A percentile compares a stretch with the other conserved stretches of the same genome.
These are phyloP conservation scores for Diarsia rubi DNA, from an alignment of 2,888 invertebrate species.

Conservation along the genomic window DNA sequence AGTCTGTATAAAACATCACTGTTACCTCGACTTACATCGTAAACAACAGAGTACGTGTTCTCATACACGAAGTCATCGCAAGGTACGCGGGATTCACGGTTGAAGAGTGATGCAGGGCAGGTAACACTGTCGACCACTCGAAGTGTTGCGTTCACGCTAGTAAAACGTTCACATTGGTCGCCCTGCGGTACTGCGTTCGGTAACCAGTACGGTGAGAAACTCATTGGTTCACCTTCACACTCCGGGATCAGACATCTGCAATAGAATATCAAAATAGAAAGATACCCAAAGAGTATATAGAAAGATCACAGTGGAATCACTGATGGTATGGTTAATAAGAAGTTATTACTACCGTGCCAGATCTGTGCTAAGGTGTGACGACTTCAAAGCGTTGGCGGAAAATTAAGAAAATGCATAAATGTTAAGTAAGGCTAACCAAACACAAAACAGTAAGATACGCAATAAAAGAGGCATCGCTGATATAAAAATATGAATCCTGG, in stretches of 20 bases:
- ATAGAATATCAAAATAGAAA: constrained; percentile 3
- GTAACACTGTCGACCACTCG: constrained; percentile 41
- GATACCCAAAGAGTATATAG: too few species aligned
- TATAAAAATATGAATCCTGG: background rate
- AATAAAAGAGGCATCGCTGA: background rate
- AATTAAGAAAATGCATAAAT: too few species aligned
- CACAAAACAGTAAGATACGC: too few species aligned
- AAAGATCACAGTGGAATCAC: background rate
- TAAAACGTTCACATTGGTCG: constrained; percentile 87
- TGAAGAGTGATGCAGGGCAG: constrained; percentile 79
- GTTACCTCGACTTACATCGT: constrained; percentile 79
- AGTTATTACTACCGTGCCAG: too few species aligned
- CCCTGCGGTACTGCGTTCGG: constrained; percentile 82
- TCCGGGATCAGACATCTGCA: constrained; percentile 79
- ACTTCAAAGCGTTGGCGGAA: too few species aligned
- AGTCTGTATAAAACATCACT: background rate
- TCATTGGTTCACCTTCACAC: constrained; percentile 73
- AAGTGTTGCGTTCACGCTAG: constrained; percentile 40
- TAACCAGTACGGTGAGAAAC: constrained; percentile 85
- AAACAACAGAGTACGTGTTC: constrained; percentile 80
- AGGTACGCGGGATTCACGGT: constrained; percentile 61
- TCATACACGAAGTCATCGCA: constrained; percentile 80
- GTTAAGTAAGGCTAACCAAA: background rate
- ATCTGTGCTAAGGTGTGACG: too few species aligned
- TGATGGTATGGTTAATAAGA: too few species aligned